Evolutionary conservation across 2,888 invertebrate species (phyloP).

Genomic region (Micropterix aruncella): DNA sequence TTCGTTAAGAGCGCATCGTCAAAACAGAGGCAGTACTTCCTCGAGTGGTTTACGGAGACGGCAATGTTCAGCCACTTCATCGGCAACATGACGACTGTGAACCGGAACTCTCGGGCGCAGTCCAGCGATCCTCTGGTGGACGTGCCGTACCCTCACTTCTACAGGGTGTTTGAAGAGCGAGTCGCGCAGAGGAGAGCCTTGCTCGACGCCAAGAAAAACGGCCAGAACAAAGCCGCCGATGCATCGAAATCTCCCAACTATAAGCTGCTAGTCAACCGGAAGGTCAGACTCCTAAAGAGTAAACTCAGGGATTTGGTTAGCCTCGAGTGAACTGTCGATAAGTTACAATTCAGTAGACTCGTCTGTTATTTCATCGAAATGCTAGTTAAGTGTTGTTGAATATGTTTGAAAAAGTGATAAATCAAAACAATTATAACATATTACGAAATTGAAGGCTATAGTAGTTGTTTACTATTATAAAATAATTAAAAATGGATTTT

Average conservation of each 20-base stretch:
- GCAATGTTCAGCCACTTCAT: conserved; percentile 73
- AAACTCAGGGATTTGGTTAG: conserved; percentile 31
- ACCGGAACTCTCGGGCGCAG: conserved; percentile 7
- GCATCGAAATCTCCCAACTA: conserved; percentile 19
- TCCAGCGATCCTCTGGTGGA: conserved; percentile 19
- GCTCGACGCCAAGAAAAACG: conserved; percentile 13
- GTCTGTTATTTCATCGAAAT: too few relatives aligned
- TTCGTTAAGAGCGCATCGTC: conserved; percentile 51
- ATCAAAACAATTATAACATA: too few relatives aligned
- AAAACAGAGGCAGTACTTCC: conserved; percentile 54
- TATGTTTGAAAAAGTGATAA: too few relatives aligned
- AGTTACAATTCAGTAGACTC: too few relatives aligned
- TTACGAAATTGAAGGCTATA: too few relatives aligned
- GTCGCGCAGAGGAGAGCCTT: conserved; percentile 15
- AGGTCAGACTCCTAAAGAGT: conserved; percentile 26
- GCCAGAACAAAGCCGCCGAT: conserved; percentile 16
- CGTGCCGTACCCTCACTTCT: conserved; percentile 29
- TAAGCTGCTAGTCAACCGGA: conserved; percentile 29
- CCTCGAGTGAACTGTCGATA: conserved; percentile 12
- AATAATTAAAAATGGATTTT: too few relatives aligned
- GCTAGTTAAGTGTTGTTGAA: too few relatives aligned
- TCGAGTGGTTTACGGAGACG: conserved; percentile 80
- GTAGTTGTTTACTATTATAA: too few relatives aligned
- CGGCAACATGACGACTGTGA: conserved; percentile 29
- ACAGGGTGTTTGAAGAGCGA: conserved; percentile 26